These are phyloP conservation scores for Equus przewalskii DNA, from an alignment of 2,113 vertebrate genomes.

Conservation along the genomic window DNA sequence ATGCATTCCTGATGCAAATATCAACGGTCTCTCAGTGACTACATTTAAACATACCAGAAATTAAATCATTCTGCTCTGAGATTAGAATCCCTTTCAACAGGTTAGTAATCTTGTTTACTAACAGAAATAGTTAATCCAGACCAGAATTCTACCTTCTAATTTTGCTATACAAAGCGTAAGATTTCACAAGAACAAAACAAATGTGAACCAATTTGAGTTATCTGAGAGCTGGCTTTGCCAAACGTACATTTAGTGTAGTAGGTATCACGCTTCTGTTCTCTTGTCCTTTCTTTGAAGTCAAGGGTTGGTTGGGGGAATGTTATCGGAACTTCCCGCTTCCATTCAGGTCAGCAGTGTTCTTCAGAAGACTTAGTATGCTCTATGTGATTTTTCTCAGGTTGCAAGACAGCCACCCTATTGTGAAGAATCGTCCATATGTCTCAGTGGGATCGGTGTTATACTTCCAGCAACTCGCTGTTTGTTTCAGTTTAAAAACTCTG, in stretches of 20 bases:
- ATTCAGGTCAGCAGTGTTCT: conserved; percentile 2
- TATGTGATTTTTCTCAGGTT: conserved; percentile 46
- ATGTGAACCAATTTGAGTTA: neutral
- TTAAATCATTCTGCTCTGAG: conserved; percentile 4
- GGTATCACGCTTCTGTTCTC: neutral
- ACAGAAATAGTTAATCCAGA: neutral
- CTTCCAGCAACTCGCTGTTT: neutral
- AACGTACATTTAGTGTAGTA: neutral
- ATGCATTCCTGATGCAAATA: neutral
- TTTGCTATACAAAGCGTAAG: conserved; percentile 41
- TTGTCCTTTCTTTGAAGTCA: conserved; percentile 77
- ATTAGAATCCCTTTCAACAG: conserved; percentile 49
- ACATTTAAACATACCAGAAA: conserved; percentile 23
- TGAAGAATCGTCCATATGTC: conserved; percentile 29
- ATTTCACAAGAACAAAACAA: neutral
- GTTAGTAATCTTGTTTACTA: conserved; percentile 58
- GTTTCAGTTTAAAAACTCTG: neutral
- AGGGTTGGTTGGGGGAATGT: neutral
- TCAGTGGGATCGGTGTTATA: neutral
- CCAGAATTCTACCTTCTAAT: conserved; percentile 15
- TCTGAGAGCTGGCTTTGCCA: conserved; percentile 42
- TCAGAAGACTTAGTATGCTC: neutral
- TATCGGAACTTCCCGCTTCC: conserved; percentile 49
- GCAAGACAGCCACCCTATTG: conserved; percentile 23
- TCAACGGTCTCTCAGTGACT: neutral